phyloP scores from a whole-genome alignment of 2,113 vertebrate genomes.

The Ictalurus punctatus region DNA sequence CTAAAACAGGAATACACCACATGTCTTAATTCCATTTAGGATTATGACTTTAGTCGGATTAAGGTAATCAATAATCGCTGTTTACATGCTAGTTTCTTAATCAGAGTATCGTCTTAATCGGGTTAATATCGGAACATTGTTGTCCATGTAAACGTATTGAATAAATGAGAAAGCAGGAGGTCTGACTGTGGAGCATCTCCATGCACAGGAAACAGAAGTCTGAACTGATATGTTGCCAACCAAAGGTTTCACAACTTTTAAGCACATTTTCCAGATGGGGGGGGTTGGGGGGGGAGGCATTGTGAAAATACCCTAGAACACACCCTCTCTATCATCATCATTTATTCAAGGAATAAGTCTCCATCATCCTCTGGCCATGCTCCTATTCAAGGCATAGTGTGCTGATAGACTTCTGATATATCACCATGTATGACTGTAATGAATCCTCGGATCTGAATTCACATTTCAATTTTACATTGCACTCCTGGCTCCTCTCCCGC shows the following conservation, averaged over 20 bases:
- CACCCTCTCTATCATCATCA: not conserved
- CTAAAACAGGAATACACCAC: too few species aligned
- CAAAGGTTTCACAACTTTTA: not conserved
- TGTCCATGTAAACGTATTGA: too few species aligned
- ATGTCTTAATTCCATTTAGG: too few species aligned
- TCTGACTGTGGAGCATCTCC: not conserved
- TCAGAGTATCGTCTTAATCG: too few species aligned
- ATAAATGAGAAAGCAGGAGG: not conserved
- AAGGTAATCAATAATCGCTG: too few species aligned
- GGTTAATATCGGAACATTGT: too few species aligned
- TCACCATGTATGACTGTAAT: not conserved
- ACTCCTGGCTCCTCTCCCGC: not conserved
- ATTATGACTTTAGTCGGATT: too few species aligned
- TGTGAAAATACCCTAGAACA: not conserved
- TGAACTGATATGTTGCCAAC: not conserved
- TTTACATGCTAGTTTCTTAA: too few species aligned
- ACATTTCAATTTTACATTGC: not conserved
- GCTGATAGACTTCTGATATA: not conserved
- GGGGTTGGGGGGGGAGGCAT: too few species aligned
- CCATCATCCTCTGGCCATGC: not conserved
- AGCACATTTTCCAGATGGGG: not conserved
- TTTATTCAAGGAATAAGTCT: not conserved
- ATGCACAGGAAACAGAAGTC: not conserved
- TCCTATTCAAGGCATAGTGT: not conserved
- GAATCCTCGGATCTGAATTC: slow-evolving; percentile 6